Base-by-base conservation (phyloP, 30 jellyfish, hydroid and myxozoan genomes). In the Morbakka virulenta region DNA sequence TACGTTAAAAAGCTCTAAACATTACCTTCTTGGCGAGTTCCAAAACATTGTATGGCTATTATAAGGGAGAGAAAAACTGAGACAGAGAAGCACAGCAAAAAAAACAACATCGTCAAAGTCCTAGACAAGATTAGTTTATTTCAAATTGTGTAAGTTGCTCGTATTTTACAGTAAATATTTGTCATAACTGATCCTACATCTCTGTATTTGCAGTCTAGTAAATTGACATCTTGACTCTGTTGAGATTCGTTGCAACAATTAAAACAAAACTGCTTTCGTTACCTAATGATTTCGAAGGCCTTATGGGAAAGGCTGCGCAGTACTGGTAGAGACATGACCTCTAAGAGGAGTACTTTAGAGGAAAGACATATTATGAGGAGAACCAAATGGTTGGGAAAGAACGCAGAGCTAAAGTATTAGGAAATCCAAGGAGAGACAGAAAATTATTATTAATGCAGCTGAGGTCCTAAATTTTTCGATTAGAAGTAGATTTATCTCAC, bases 221-320 rank as follows among this genome's bases (percentile, higher is more conserved):
- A n/a, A 72, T 72, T 3, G 84, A 72, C 20, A 1, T 72, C 28
- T 50, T 72, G 2, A 72, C 84, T 20, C 74, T 74, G 0, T 3
- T 69, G 12, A 0, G 81, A 0, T n/a, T 33, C 1, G 32, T 69
- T 17, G 81, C 33, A 21, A 69, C 69, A 1, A 32, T 68, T 1
- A 33, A 69, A 35, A 27, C 4, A n/a, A 23, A 32, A 23, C 29
- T 68, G 20, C 23, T 32, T 3, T 22, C 6, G 14, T 27, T 68
- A 3, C 25, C 34, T 24, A 27, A 27, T 34, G 74, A 68, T 3
- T 68, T 68, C 36, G 29, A 32, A 17, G 35, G 2, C 4, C 17
- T 68, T 3, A 13, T 68, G 74, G 23, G 9, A 2, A 52, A 68
- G 4, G 75, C 76, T 17, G 57, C 17, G 57, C 57, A 41, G 17